Evolutionary conservation across 2,113 vertebrate species (phyloP), one percentile per base, ranked within the genome.

Genomic region (Marmota monax): DNA sequence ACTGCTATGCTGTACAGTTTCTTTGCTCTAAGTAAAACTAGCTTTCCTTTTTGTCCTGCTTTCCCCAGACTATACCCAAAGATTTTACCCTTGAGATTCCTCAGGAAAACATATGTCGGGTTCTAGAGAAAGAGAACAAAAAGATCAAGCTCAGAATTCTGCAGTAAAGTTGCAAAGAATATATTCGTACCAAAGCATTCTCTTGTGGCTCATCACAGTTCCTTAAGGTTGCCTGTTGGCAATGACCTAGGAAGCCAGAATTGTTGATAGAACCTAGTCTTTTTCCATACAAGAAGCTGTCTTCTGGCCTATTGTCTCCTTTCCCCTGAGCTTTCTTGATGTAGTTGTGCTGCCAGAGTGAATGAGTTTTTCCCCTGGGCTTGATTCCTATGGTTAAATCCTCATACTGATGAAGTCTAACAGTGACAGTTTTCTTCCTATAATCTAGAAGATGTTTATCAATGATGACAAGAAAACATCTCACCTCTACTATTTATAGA

Each of bases 381-480:
- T 78, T 74, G 37, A 95, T 69, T 82, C 79, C 42, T 85, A 56
- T 37, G 56, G 51, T 72, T 82, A 67, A 76, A 61, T 92, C 67
- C 78, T 95, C n/a, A 77, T 8, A 80, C 27, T 42, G 17, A 32
- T 94, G 73, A 93, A 91, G 32, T 84, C 6, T 72, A 76, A 77
- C 23, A 67, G 18, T 80, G 65, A 87, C 32, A 87, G 34, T 80
- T 90, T 84, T 79, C 17, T 25, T 58, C 61, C 34, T 42, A 27
- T 79, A 83, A 80, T 45, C 84, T 61, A 65, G 65, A 92, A 74
- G 7, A 92, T 27, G 67, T 23, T 93, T 92, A 72, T 16, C 80
- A 95, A 39, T 25, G n/a, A 80, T 39, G 58, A 94, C 7, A 87
- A 84, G 90, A 93, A 96, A 93, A 88, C 37, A 86, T 39, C 79